Conservation (phyloP, 2,888 invertebrate genomes). For the Blera fallax region DNA sequence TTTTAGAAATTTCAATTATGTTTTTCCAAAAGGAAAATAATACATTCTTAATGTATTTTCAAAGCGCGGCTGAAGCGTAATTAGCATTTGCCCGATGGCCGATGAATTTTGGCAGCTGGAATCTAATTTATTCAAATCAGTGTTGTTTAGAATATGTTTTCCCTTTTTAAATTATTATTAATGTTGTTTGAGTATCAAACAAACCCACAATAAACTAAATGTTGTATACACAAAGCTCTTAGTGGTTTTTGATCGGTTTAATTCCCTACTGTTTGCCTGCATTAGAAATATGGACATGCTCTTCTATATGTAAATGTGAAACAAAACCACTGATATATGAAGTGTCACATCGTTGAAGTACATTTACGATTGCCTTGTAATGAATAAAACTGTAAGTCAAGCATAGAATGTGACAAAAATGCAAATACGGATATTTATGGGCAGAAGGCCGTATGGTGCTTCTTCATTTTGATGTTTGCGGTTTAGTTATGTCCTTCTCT, state of each 20-base stretch:
- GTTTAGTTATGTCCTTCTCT: conserved; percentile 34
- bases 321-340: background rate
- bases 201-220: background rate
- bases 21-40: conserved; percentile 32
- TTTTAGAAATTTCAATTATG: conserved; percentile 42
- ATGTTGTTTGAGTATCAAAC: background rate
- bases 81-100: conserved; percentile 46
- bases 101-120: conserved; percentile 45
- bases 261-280: background rate
- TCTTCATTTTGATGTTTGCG: conserved; percentile 45
- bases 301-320: background rate
- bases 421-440: conserved; percentile 4
- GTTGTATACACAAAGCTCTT: background rate
- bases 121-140: conserved; percentile 39
- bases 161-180: conserved; percentile 6
- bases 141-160: background rate
- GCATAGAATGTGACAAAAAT: conserved; percentile 8
- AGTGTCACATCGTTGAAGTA: conserved; percentile 14
- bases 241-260: conserved; percentile 2
- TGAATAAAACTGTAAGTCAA: conserved; percentile 8
- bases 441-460: conserved; percentile 21
- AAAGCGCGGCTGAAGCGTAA: background rate
- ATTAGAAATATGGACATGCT: no score
- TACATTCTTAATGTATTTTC: conserved; percentile 35
- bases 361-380: conserved; percentile 4